These are phyloP conservation scores for Euglossa dilemma DNA, from an alignment of 1,140 invertebrate species.

Conservation along the genomic window DNA sequence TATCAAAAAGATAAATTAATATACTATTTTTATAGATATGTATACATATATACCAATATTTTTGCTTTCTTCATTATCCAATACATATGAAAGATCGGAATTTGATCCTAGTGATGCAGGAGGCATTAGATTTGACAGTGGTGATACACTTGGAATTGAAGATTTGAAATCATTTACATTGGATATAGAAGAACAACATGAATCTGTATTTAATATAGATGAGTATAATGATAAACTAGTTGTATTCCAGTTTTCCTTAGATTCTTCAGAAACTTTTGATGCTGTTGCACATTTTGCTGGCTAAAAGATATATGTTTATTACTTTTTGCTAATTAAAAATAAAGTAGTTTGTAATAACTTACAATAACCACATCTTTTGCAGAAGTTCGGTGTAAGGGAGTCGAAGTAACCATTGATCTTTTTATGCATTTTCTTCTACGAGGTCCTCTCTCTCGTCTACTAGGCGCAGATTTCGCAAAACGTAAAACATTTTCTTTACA, in stretches of 20 bases:
- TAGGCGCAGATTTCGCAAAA: conserved; percentile 78
- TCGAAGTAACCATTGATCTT: conserved; percentile 80
- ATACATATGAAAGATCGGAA: conserved; percentile 74
- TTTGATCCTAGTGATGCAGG: conserved; percentile 69
- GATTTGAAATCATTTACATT: conserved; percentile 69
- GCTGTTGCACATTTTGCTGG: conserved; percentile 69
- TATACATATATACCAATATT: conserved; percentile 71
- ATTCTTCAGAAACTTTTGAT: conserved; percentile 77
- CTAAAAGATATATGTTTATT: conserved; percentile 54
- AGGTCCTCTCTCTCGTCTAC: conserved; percentile 76
- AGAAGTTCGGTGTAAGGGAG: conserved; percentile 74
- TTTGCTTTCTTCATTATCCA: conserved; percentile 74
- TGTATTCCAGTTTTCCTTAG: conserved; percentile 81
- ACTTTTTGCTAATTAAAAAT: not conserved
- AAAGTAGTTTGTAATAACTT: conserved; percentile 47
- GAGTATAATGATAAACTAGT: conserved; percentile 71
- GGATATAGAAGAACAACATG: conserved; percentile 61
- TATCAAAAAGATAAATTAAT: not conserved
- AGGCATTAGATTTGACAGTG: conserved; percentile 75
- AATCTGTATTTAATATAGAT: conserved; percentile 64
- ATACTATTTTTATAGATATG: not conserved
- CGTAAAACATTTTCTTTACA: conserved; percentile 82
- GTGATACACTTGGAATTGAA: conserved; percentile 64
- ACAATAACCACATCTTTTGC: conserved; percentile 76
- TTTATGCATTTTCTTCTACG: conserved; percentile 80